A percentile compares a stretch with the other conserved stretches of the same genome.
phyloP scores from a whole-genome alignment of 2,888 invertebrate species.

The Philonicus albiceps region DNA sequence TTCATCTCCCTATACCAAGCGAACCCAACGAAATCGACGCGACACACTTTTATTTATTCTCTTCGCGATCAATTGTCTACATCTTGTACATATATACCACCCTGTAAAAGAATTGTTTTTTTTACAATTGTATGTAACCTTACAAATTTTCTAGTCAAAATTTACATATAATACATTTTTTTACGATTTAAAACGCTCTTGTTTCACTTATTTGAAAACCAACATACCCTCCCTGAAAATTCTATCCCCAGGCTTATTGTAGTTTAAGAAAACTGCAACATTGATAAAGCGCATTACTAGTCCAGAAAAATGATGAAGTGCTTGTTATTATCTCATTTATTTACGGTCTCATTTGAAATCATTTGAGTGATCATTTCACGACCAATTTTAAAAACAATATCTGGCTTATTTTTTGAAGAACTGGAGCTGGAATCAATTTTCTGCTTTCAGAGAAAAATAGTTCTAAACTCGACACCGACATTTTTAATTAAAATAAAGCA shows the following conservation, averaged over 20 bases:
- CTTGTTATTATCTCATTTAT: neutral
- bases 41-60: neutral
- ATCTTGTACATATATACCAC: conserved; percentile 22
- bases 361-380: neutral
- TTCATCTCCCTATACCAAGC: neutral
- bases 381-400: neutral
- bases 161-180: conserved; percentile 26
- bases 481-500: too few species aligned
- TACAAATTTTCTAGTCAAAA: conserved; percentile 37
- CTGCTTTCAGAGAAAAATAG: neutral
- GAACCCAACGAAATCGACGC: conserved; percentile 11
- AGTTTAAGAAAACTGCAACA: neutral
- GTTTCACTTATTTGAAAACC: neutral
- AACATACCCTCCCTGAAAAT: neutral
- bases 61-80: neutral
- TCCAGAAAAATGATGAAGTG: neutral
- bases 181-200: neutral
- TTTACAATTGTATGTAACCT: conserved; percentile 25
- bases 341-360: neutral
- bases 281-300: neutral
- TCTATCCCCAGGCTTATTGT: neutral
- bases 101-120: neutral
- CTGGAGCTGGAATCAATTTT: neutral
- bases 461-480: too few species aligned
- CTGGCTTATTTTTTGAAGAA: neutral